Base-by-base conservation (phyloP, 2,888 invertebrate genomes). In the Napeogenes inachia region DNA sequence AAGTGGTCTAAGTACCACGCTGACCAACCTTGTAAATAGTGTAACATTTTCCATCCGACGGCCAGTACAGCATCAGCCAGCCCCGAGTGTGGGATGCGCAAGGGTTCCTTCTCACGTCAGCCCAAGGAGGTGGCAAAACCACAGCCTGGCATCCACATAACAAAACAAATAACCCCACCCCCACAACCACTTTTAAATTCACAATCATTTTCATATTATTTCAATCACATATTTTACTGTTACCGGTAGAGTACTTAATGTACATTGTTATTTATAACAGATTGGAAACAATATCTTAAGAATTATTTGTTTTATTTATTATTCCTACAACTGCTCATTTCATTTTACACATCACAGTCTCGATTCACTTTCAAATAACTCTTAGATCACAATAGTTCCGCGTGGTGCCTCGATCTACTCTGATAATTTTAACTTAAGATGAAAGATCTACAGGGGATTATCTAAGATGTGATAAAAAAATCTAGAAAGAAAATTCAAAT, bases 61-160 rank as follows among this genome's bases (percentile, higher is more conserved):
- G 94, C 96, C 96, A 97, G 81, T 94, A 96, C 61, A 97, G 91
- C 77, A 96, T 91, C 75, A 96, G 95, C 97, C 97, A 97, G 56
- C 96, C 96, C 66, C 94, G 92, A 0, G 95, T 94, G 79, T 94
- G 93, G 3, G 92, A 88, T 4, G 96, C 96, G 73, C 97, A 97
- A 0, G 97, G 97, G 82, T 97, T 97, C 73, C 93, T 91, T 67
- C 92, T 91, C 1, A 95, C 94, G 79, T 97, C 94, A 58, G 96
- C 96, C 97, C 97, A 97, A 10, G 96, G 95, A 0, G 97, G 97
- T 45, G 96, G 94, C 71, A 95, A 91, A 66, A 96, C 94, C 45
- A 82, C 89, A 0, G 94, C 94, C 13, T 92, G 92, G 53, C 87
- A 82, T n/a, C 89, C 89, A 61, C 83, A 88, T 47, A 89, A 67